phyloP scores from a whole-genome alignment of 2,113 vertebrate species.

The Oceanites oceanicus region DNA sequence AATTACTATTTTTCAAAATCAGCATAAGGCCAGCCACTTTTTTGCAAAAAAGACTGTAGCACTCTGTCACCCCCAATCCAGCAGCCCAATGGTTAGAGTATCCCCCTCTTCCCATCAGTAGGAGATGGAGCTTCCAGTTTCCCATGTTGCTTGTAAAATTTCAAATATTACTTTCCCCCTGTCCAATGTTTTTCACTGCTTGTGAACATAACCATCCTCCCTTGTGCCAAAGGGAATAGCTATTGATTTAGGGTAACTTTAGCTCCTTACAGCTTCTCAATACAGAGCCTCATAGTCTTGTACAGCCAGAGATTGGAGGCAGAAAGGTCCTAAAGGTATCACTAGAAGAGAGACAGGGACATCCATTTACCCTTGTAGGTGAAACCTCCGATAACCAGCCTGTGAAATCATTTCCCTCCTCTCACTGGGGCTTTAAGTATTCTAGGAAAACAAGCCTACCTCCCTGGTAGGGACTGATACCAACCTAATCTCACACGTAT shows the following conservation, averaged over 20 bases:
- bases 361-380: not conserved
- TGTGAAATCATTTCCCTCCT: not conserved
- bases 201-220: not conserved
- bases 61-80: not conserved
- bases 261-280: not conserved
- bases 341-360: not conserved
- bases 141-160: not conserved
- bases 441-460: not conserved
- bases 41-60: not conserved
- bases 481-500: not conserved
- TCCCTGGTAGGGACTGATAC: not conserved
- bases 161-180: not conserved
- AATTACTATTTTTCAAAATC: not conserved
- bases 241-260: not conserved
- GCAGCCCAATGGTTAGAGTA: not conserved
- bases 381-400: not conserved
- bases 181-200: not conserved
- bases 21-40: rapidly evolving
- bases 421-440: not conserved
- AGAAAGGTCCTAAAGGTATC: not conserved
- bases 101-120: not conserved
- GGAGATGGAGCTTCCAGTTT: not conserved
- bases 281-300: not conserved
- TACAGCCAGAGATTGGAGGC: not conserved
- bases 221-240: not conserved